Conservation (phyloP, 2,888 invertebrate genomes). For the Drosophila fulvimacula region DNA sequence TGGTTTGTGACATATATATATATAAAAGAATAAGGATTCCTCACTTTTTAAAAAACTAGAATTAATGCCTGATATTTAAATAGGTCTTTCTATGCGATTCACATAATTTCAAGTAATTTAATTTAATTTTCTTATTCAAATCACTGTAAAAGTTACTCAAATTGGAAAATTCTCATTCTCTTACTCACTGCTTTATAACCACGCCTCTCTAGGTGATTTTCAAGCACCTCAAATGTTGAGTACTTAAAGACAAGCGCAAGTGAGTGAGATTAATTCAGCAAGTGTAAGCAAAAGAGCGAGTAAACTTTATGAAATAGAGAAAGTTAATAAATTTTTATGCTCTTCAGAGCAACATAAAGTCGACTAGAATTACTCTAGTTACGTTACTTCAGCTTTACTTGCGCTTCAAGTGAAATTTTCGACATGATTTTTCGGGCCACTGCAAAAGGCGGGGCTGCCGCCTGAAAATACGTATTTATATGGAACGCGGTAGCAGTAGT, state of each 20-base stretch:
- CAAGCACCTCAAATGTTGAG: neutral
- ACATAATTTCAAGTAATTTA: neutral
- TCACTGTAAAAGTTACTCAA: too few species aligned
- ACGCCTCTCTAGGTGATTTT: constrained; percentile 1
- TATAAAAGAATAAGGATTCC: neutral
- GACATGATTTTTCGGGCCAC: constrained; percentile 47
- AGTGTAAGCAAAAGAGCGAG: neutral
- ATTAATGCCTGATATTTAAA: neutral
- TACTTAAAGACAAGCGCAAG: neutral
- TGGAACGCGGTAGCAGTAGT: constrained; percentile 60
- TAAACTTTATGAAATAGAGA: constrained; percentile 3
- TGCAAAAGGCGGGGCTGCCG: constrained; percentile 6
- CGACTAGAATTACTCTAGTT: constrained; percentile 9
- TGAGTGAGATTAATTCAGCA: neutral
- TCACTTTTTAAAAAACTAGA: neutral
- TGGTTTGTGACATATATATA: neutral
- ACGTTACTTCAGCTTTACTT: constrained; percentile 4
- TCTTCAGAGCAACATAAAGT: constrained; percentile 34
- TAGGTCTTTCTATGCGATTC: neutral
- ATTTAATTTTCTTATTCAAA: too few species aligned
- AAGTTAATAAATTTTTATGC: neutral
- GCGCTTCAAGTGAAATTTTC: constrained; percentile 66
- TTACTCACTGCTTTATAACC: neutral
- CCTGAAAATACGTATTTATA: constrained; percentile 58
- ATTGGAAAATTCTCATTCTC: neutral